Base-by-base conservation (phyloP, 2,888 invertebrate genomes). In the Uropetala carovei region DNA sequence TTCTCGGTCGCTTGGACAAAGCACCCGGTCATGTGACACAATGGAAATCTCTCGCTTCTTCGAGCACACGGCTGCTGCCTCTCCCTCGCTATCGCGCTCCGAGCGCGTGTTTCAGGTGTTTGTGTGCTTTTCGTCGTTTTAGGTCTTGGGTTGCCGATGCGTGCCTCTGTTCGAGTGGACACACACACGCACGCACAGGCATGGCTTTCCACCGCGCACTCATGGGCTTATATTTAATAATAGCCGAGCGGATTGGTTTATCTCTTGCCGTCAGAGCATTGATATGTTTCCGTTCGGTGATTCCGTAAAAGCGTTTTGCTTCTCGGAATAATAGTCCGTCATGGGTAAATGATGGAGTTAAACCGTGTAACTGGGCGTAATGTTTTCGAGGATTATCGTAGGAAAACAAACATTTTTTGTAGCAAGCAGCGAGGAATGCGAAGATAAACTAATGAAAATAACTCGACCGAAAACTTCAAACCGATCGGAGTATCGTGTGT, bases 201-300 rank as follows among this genome's bases (percentile, higher is more conserved):
- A 30, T 13, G 16, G 27, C 30, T 18, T 18, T n/a, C 57, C 18
- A 43, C 43, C 43, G 11, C 68, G 10, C 82, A 0, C 59, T 58
- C 60, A 22, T 10, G 60, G 86, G 30, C 86, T 58, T 60, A 86
- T 86, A 86, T 86, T 86, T 60, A 86, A 86, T 86, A 86, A 86
- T 30, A 60, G 86, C 59, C 60, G 43, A 56, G 11, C 82, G 82
- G 82, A 82, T 30, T 59, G 64, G 30, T 86, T 86, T 86, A 86
- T 86, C 86, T 86, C 86, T 13, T 59, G 59, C 86, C 30, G 30
- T 22, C 86, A 30, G 60, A 30, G 60, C 30, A 86, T 86, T 59
- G 86, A 59, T 86, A 86, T 60, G 13, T 59, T 10, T 18, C 86
- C 86, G 60, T 64, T 58, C 85, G 60, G 60, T 86, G 86, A 60